These are phyloP conservation scores for Ceyx erithaca DNA, from an alignment of 2,797 vertebrate genomes.

Conservation along the genomic window DNA sequence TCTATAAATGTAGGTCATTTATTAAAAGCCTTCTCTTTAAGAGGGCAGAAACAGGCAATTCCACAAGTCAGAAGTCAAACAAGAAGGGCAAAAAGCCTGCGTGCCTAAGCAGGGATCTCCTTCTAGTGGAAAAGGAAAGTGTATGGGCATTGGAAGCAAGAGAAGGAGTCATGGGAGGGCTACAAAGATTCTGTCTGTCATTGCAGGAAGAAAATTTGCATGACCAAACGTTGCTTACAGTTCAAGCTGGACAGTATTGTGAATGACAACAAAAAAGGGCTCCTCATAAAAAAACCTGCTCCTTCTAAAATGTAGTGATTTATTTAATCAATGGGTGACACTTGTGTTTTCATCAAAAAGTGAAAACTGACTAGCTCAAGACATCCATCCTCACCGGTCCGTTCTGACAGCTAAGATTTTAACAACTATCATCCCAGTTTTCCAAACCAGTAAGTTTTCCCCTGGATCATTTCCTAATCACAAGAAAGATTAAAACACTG, in stretches of 20 bases:
- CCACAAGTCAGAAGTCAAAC: background rate
- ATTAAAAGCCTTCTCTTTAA: background rate
- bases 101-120: background rate
- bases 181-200: background rate
- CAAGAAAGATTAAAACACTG: background rate
- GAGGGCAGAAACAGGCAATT: background rate
- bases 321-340: background rate
- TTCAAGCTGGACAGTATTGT: too few species aligned
- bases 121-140: background rate
- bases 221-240: too few species aligned
- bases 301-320: background rate
- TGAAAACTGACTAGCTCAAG: background rate
- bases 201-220: too few species aligned
- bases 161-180: accelerated
- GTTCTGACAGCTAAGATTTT: background rate
- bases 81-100: background rate
- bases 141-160: background rate
- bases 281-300: background rate
- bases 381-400: background rate
- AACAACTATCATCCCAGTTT: background rate
- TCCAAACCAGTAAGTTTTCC: background rate
- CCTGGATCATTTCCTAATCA: background rate
- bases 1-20: background rate
- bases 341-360: too few species aligned
- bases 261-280: background rate